Conservation (phyloP, 2,888 invertebrate genomes). For the Drosophila rubida region DNA sequence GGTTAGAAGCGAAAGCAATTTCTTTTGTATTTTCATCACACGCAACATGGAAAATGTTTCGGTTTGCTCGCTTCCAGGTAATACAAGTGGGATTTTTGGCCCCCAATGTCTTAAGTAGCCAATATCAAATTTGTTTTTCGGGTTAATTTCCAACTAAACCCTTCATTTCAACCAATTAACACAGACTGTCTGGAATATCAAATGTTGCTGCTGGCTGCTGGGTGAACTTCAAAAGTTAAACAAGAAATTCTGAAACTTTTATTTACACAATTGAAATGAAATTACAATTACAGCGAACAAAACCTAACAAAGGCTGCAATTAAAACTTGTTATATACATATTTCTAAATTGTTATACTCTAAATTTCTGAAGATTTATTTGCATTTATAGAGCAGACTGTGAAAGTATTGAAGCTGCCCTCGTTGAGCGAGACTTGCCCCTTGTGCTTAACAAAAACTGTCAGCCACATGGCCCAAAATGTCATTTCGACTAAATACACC, state of each 20-base stretch:
- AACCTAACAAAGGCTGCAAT: too few relatives aligned
- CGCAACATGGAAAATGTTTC: slow-evolving; percentile 50
- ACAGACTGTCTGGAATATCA: background rate
- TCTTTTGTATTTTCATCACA: slow-evolving; percentile 63
- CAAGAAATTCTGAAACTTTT: background rate
- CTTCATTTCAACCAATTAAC: slow-evolving; percentile 24
- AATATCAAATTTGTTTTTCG: slow-evolving; percentile 32
- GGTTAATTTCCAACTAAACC: slow-evolving; percentile 18
- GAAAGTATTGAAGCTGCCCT: too few relatives aligned
- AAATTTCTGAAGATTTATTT: too few relatives aligned
- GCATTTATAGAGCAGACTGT: too few relatives aligned
- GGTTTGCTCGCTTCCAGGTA: slow-evolving; percentile 36
- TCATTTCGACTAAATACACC: slow-evolving; percentile 66
- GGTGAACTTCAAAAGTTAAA: background rate
- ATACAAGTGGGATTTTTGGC: slow-evolving; percentile 35
- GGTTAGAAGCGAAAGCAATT: slow-evolving; percentile 56
- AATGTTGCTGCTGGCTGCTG: background rate
- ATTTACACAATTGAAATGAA: background rate
- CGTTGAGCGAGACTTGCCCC: slow-evolving; percentile 6
- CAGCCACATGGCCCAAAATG: slow-evolving; percentile 52
- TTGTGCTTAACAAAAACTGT: slow-evolving; percentile 38
- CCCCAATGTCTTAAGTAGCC: slow-evolving; percentile 27
- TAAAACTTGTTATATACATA: too few relatives aligned
- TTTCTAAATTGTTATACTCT: too few relatives aligned
- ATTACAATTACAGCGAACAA: too few relatives aligned